Evolutionary conservation across 2,888 invertebrate species (phyloP), one percentile per base, ranked within the genome.

Genomic region (Drosophila algonquin): DNA sequence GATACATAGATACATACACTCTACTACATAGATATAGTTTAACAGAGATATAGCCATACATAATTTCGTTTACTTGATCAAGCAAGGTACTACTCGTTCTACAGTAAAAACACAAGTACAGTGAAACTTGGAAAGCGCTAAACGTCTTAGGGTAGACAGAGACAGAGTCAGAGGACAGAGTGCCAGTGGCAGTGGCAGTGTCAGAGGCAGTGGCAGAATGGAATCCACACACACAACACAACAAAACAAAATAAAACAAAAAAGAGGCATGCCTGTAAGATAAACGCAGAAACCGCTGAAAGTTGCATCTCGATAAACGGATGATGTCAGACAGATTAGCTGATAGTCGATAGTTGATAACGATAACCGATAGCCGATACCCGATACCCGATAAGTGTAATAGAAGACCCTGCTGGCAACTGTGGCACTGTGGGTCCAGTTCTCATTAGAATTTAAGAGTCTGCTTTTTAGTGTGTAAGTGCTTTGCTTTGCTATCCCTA

Each of bases 121-220:
- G 84, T 81, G 63, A 76, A 73, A 71, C 80, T 83, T 86, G 88
- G 79, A 87, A 87, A 87, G 88, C 83, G 88, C 86, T 72, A 87
- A 84, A 84, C 83, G 83, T 84, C 83, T 84, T 84, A 84, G 73
- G 69, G 48, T 73, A 59, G 72, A 73, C 75, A 77, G 72, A 79
- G 65, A 58, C 45, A 72, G 21, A 21, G 21, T 18, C 18, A 18
- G 60, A 59, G 48, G 48, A 48, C 40, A 40, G 40, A 40, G 40
- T 40, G 40, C 14, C 40, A 14, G 35, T 12, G 35, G 5, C 40
- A 35, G 65, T 65, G 55, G 64, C 65, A 56, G 30, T 30, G n/a
- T n/a, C n/a, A n/a, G n/a, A n/a, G 30, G 30, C 32, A 32, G 64
- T 65, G 64, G 65, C 65, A 48, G 27, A 7, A 24, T 24, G 24